phyloP scores from a whole-genome alignment of 1,140 invertebrate genomes.

The Drosophila repleta region DNA sequence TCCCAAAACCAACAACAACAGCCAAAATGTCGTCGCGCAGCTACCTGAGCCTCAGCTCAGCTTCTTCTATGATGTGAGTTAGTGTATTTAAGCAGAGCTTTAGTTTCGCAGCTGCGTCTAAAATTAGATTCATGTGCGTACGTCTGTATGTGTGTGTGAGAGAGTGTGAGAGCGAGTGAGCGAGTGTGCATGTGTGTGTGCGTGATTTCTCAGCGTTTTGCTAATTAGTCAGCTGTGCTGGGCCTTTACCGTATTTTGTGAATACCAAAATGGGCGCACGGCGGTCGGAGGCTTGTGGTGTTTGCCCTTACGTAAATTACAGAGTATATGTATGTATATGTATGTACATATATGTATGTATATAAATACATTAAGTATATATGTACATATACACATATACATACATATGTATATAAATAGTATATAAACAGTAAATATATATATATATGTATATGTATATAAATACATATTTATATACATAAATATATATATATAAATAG shows the following conservation, averaged over 20 bases:
- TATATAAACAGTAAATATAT: slow-evolving; percentile 6
- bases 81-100: slow-evolving; percentile 29
- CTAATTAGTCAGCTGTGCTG: slow-evolving; percentile 65
- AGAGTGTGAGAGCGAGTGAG: neutral
- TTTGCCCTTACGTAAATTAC: slow-evolving; percentile 15
- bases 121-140: slow-evolving; percentile 18
- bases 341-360: slow-evolving; percentile 7
- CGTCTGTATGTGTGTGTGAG: neutral
- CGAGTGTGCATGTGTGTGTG: neutral
- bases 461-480: neutral
- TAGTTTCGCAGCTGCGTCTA: slow-evolving; percentile 20
- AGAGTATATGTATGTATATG: neutral
- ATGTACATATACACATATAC: slow-evolving; percentile 10
- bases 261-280: slow-evolving; percentile 19
- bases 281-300: slow-evolving; percentile 4
- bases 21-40: slow-evolving; percentile 4
- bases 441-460: neutral
- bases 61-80: slow-evolving; percentile 3
- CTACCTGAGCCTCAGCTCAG: slow-evolving; percentile 3
- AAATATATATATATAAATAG: neutral
- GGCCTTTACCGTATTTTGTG: slow-evolving; percentile 44
- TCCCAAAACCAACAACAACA: slow-evolving; percentile 44
- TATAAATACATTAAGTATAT: neutral
- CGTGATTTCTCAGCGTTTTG: slow-evolving; percentile 34
- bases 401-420: slow-evolving; percentile 1